These are phyloP conservation scores for Otus sunia DNA, from an alignment of 2,113 vertebrate species.

Conservation along the genomic window DNA sequence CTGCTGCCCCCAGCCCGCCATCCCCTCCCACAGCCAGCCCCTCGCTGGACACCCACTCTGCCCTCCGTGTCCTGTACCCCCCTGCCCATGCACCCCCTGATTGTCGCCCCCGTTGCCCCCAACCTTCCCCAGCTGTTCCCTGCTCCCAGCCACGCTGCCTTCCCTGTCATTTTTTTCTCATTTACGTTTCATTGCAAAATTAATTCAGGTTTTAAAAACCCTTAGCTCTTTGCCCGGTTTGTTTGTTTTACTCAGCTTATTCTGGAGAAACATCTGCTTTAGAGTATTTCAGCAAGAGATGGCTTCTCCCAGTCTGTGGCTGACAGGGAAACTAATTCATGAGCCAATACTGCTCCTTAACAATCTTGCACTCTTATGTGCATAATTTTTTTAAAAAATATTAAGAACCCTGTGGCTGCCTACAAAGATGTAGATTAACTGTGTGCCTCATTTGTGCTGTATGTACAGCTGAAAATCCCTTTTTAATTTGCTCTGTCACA, in stretches of 20 bases:
- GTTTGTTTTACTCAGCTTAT: not conserved
- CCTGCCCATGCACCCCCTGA: fast-evolving
- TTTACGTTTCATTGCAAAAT: not conserved
- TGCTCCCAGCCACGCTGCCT: fast-evolving
- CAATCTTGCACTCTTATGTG: not conserved
- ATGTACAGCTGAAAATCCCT: not conserved
- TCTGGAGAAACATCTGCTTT: not conserved
- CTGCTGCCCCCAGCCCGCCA: not conserved
- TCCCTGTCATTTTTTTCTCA: fast-evolving
- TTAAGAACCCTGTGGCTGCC: not conserved
- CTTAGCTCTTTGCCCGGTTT: fast-evolving
- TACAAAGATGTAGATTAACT: not conserved
- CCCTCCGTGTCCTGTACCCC: not conserved
- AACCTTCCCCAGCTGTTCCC: not conserved
- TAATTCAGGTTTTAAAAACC: not conserved
- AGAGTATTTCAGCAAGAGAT: not conserved
- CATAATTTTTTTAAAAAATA: not conserved
- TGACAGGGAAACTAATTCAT: not conserved
- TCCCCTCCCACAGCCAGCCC: not conserved
- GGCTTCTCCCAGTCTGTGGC: not conserved
- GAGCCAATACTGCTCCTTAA: not conserved
- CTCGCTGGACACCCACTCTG: too few species aligned
- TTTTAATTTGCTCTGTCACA: conserved; percentile 32
- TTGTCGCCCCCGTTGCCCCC: fast-evolving
- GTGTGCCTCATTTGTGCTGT: not conserved